A percentile compares a stretch with the other conserved stretches of the same genome.
Conservation (phyloP, 1,140 invertebrate species). For the Maconellicoccus hirsutus region DNA sequence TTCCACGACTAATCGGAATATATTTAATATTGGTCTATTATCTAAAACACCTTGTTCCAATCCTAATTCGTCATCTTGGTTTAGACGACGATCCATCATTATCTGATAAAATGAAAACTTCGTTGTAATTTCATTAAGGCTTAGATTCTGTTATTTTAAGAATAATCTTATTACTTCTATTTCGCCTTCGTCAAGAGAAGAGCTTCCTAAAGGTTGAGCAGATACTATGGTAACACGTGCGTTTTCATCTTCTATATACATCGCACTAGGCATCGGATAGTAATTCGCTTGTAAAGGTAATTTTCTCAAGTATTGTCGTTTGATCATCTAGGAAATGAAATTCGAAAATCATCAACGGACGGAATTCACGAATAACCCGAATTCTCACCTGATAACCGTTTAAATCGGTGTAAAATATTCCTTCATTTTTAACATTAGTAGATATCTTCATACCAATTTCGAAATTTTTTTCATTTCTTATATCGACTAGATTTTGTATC, state of each 20-base stretch:
- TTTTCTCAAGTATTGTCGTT: conserved; percentile 69
- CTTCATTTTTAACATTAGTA: conserved; percentile 56
- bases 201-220: conserved; percentile 75
- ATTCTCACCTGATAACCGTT: conserved; percentile 60
- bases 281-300: conserved; percentile 90
- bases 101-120: conserved; percentile 38
- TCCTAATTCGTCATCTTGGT: conserved; percentile 89
- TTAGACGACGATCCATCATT: conserved; percentile 87
- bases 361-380: conserved; percentile 1
- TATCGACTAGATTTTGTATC: conserved; percentile 64
- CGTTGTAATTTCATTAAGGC: too few relatives aligned
- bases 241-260: conserved; percentile 73
- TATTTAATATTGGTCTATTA: conserved; percentile 68
- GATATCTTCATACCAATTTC: conserved; percentile 80
- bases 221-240: conserved; percentile 65
- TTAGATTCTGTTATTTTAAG: too few relatives aligned
- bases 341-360: background rate
- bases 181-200: conserved; percentile 65
- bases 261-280: conserved; percentile 79
- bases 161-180: conserved; percentile 53
- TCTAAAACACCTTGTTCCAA: conserved; percentile 80
- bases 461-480: conserved; percentile 61
- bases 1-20: conserved; percentile 64
- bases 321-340: conserved; percentile 56
- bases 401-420: conserved; percentile 67